Percentiles rank a stretch among this genome's conserved stretches.
Evolutionary conservation across 2,888 invertebrate genomes (phyloP).

Genomic region (Eupithecia abbreviata): DNA sequence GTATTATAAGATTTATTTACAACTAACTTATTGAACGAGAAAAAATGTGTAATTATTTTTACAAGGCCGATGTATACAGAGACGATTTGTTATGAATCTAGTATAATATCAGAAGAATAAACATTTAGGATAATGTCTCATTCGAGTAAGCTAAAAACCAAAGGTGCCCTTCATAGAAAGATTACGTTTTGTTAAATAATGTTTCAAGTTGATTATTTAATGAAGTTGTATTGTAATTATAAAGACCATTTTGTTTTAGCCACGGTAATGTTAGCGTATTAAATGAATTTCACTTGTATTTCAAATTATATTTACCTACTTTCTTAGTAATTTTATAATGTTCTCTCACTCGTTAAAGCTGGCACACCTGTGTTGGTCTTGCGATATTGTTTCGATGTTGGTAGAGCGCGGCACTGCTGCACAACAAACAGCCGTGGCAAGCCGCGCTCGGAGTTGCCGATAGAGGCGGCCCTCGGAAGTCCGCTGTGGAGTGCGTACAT

Average conservation of each 20-base stretch:
- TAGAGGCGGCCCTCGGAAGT: constrained; percentile 19
- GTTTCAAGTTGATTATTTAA: constrained; percentile 83
- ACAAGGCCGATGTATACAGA: constrained; percentile 77
- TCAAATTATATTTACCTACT: constrained; percentile 84
- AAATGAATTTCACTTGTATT: constrained; percentile 81
- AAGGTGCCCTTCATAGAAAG: constrained; percentile 91
- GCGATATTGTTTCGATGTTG: constrained; percentile 70
- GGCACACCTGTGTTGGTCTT: constrained; percentile 83
- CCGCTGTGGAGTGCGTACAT: constrained; percentile 41
- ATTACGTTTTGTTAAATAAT: constrained; percentile 84
- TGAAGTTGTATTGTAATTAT: constrained; percentile 79
- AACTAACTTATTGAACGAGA: constrained; percentile 76
- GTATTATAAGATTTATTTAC: constrained; percentile 83
- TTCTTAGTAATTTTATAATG: constrained; percentile 81
- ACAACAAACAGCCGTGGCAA: no score
- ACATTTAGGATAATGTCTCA: constrained; percentile 83
- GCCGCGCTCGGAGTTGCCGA: constrained; percentile 30
- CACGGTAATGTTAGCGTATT: constrained; percentile 80
- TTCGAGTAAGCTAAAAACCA: constrained; percentile 91
- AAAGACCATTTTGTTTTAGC: constrained; percentile 81
- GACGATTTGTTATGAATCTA: constrained; percentile 80
- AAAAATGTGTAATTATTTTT: constrained; percentile 75
- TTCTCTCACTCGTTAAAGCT: constrained; percentile 83
- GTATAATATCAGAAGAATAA: constrained; percentile 79
- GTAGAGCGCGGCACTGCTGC: constrained; percentile 35